Evolutionary conservation across 2,888 invertebrate genomes (phyloP).

Genomic region (Acheta domesticus): DNA sequence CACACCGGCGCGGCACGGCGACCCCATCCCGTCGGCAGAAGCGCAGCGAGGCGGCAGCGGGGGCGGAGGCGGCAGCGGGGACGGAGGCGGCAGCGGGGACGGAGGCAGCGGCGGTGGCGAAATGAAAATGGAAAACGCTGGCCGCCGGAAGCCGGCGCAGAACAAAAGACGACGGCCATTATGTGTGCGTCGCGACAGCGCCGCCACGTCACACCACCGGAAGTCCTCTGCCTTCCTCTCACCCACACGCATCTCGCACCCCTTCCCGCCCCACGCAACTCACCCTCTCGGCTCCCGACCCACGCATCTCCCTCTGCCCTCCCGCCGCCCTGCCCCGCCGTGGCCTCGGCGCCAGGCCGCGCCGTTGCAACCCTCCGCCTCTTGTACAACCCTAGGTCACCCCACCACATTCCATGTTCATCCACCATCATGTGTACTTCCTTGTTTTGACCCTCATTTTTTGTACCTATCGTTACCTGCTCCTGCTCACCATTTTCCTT

Average conservation of each 20-base stretch:
- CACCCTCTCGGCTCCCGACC: not conserved
- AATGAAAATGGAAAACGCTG: conserved; percentile 18
- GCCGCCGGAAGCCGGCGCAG: not conserved
- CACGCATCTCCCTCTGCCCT: no score
- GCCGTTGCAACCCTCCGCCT: no score
- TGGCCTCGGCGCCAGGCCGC: no score
- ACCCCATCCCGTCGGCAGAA: not conserved
- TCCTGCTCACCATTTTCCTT: no score
- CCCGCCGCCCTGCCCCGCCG: not conserved
- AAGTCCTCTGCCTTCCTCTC: not conserved
- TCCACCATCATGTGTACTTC: no score
- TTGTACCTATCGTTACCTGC: no score
- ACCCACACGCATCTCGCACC: not conserved
- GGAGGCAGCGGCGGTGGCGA: not conserved
- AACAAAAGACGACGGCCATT: not conserved
- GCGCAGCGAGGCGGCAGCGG: not conserved
- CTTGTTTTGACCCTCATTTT: no score
- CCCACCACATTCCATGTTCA: no score
- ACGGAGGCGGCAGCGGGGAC: not conserved
- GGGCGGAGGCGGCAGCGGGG: not conserved
- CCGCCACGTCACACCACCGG: not conserved
- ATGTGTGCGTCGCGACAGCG: conserved; percentile 4
- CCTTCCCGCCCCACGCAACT: not conserved
- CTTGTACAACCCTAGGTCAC: no score
- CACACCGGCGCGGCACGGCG: no score